phyloP scores from a whole-genome alignment of 2,888 invertebrate genomes.

The Leptura quadrifasciata region DNA sequence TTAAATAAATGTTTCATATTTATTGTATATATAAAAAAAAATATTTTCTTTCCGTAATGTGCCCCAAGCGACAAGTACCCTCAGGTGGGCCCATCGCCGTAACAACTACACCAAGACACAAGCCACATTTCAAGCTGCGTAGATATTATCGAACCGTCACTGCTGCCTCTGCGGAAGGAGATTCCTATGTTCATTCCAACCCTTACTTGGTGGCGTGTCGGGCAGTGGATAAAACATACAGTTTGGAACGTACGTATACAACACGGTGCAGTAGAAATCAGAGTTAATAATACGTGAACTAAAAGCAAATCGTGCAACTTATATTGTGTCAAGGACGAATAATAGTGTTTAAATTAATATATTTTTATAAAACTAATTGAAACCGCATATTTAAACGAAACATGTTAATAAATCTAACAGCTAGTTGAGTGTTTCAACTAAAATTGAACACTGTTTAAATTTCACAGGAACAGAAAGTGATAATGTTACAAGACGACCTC shows the following conservation, averaged over 20 bases:
- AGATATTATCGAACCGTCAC: slow-evolving; percentile 40
- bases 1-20: too few species aligned
- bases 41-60: neutral
- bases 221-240: slow-evolving; percentile 11
- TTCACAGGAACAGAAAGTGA: neutral
- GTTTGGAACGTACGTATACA: slow-evolving; percentile 1
- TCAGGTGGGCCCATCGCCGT: neutral
- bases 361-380: neutral
- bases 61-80: neutral
- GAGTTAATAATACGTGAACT: neutral
- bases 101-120: slow-evolving; percentile 18
- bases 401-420: too few species aligned
- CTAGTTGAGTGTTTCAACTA: too few species aligned
- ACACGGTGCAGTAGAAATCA: neutral
- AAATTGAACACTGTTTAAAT: neutral
- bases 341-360: slow-evolving; percentile 1
- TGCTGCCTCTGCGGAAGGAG: slow-evolving; percentile 34
- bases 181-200: slow-evolving; percentile 24
- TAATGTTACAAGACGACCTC: neutral
- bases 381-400: neutral
- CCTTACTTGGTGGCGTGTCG: slow-evolving; percentile 19
- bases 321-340: neutral
- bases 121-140: slow-evolving; percentile 35
- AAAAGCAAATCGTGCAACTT: neutral
- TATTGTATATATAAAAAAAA: neutral